Conservation (phyloP, 2,113 vertebrate genomes). For the Dasyornis broadbenti region DNA sequence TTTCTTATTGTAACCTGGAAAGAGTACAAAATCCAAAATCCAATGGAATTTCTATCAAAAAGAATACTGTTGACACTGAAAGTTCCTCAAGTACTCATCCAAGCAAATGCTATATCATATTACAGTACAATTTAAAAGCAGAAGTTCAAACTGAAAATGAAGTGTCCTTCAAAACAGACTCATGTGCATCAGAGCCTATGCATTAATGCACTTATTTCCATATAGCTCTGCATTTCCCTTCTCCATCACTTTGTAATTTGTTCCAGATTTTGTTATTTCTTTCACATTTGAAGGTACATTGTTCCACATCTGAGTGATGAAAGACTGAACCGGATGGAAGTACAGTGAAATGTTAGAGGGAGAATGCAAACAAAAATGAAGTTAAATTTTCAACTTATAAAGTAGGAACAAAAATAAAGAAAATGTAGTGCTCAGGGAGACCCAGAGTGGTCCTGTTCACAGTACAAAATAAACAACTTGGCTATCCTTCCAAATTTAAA, state of each 20-base stretch:
- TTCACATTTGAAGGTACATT: conserved; percentile 19
- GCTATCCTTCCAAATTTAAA: not conserved
- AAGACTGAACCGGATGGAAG: conserved; percentile 37
- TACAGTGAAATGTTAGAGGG: not conserved
- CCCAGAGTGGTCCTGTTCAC: not conserved
- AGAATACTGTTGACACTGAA: conserved; percentile 51
- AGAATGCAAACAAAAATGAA: conserved; percentile 31
- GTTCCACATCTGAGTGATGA: conserved; percentile 40
- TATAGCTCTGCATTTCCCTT: conserved; percentile 45
- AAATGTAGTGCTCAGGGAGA: not conserved
- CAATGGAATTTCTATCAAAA: conserved; percentile 53
- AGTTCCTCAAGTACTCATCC: conserved; percentile 40
- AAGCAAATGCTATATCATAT: conserved; percentile 37
- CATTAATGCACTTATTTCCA: conserved; percentile 53
- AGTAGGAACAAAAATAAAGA: not conserved
- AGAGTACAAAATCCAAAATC: conserved; percentile 59
- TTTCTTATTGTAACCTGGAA: conserved; percentile 68
- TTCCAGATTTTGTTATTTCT: conserved; percentile 68
- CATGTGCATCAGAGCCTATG: not conserved
- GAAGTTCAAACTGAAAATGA: conserved; percentile 52
- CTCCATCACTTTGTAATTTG: conserved; percentile 58
- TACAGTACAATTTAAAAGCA: conserved; percentile 55
- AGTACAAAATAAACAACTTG: not conserved
- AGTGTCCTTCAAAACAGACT: conserved; percentile 51
- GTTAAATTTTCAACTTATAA: not conserved